A percentile compares a stretch with the other conserved stretches of the same genome.
Evolutionary conservation across 2,888 invertebrate species (phyloP).

Genomic region (Brachycybe producta): DNA sequence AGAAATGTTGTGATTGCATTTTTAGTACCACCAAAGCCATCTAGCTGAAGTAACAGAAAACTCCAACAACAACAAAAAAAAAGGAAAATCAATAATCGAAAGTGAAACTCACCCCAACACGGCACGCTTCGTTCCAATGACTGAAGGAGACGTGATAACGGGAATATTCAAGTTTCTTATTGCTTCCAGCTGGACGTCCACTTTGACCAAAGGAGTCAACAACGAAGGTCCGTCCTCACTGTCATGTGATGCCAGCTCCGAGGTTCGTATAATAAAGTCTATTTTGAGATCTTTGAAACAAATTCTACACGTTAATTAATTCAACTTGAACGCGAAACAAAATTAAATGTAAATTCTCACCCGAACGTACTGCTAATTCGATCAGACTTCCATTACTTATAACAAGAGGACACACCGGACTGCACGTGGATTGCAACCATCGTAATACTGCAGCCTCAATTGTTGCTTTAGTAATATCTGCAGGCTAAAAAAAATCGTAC

Average conservation of each 20-base stretch:
- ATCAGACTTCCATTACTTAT: not conserved
- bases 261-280: not conserved
- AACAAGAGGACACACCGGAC: slow-evolving; percentile 1
- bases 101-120: slow-evolving; percentile 7
- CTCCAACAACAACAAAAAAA: too few species aligned
- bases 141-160: too few species aligned
- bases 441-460: not conserved
- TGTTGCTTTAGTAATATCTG: not conserved
- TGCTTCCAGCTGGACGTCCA: not conserved
- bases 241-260: not conserved
- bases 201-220: not conserved
- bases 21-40: too few species aligned
- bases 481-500: too few species aligned
- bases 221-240: not conserved
- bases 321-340: too few species aligned
- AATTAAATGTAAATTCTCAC: not conserved
- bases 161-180: not conserved
- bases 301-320: not conserved
- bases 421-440: not conserved
- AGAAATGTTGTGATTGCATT: too few species aligned
- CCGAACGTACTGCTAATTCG: not conserved
- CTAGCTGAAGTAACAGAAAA: too few species aligned
- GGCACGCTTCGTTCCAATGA: slow-evolving; percentile 1
- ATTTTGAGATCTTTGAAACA: not conserved
- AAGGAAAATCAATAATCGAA: not conserved